These are phyloP conservation scores for Ormyrus thymus DNA, from an alignment of 2,888 invertebrate genomes.

Conservation along the genomic window DNA sequence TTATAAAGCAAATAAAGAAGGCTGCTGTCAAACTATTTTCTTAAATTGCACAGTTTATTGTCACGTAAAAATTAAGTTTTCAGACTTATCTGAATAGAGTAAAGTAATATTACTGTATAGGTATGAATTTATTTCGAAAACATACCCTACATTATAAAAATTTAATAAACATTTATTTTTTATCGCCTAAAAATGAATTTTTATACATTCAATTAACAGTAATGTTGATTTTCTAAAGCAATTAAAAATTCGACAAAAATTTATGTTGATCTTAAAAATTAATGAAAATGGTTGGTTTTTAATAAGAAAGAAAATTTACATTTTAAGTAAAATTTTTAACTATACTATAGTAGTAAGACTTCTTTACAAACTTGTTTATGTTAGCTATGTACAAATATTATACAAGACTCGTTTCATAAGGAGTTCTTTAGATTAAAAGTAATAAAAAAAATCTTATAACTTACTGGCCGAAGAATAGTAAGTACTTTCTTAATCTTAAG, in stretches of 20 bases:
- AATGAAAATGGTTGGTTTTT: conserved; percentile 35
- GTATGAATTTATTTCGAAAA: conserved; percentile 51
- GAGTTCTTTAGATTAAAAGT: conserved; percentile 40
- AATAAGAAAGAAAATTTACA: conserved; percentile 41
- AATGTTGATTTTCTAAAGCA: conserved; percentile 11
- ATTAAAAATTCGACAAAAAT: conserved; percentile 15
- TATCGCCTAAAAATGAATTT: conserved; percentile 43
- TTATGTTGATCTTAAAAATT: conserved; percentile 41
- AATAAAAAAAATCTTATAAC: conserved; percentile 41
- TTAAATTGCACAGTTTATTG: conserved; percentile 54
- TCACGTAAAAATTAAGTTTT: conserved; percentile 53
- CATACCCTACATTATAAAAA: conserved; percentile 47
- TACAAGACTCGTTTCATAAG: conserved; percentile 51
- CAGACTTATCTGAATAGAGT: conserved; percentile 50
- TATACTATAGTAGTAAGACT: conserved; percentile 31
- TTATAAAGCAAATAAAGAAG: conserved; percentile 16
- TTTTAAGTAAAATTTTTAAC: conserved; percentile 31
- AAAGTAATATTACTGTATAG: conserved; percentile 53
- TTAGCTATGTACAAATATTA: conserved; percentile 55
- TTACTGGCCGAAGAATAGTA: conserved; percentile 47
- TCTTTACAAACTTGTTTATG: conserved; percentile 48
- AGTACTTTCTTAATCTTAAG: conserved; percentile 50
- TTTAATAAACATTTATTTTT: conserved; percentile 54
- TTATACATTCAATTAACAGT: conserved; percentile 32
- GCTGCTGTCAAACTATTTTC: conserved; percentile 51